A percentile compares a stretch with the other conserved stretches of the same genome.
These are phyloP conservation scores for Zosterops hypoxanthus DNA, from an alignment of 2,113 vertebrate genomes.

Conservation along the genomic window DNA sequence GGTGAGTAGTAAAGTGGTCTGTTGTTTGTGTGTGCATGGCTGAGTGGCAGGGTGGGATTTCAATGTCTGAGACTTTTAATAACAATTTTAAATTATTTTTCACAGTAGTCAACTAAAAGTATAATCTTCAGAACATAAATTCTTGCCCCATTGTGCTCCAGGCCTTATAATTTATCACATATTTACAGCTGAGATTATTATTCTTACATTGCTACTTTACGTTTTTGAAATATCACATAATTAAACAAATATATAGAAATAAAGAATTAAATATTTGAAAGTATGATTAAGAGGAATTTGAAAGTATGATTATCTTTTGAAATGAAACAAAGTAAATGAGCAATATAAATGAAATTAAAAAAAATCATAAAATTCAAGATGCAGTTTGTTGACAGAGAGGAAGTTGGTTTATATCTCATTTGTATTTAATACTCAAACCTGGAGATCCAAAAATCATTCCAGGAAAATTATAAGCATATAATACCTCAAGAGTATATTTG, in stretches of 20 bases:
- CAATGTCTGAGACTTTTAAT: not conserved
- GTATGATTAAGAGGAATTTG: not conserved
- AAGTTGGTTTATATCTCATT: not conserved
- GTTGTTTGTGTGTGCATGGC: not conserved
- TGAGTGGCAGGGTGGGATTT: not conserved
- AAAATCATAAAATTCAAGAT: not conserved
- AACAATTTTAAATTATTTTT: not conserved
- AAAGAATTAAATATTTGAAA: not conserved
- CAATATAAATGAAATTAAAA: not conserved
- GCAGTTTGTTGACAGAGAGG: not conserved
- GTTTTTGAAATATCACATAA: not conserved
- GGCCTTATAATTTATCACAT: not conserved
- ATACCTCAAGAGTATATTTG: not conserved
- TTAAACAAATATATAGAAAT: not conserved
- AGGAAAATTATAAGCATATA: not conserved
- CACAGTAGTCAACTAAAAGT: not conserved
- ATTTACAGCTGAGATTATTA: not conserved
- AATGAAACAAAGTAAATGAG: not conserved
- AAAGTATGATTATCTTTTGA: not conserved
- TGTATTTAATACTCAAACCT: not conserved
- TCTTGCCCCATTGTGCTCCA: not conserved
- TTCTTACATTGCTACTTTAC: not conserved
- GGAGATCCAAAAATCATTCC: not conserved
- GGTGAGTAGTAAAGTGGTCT: conserved; percentile 79
- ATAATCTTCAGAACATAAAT: not conserved